These are phyloP conservation scores for Microtus oregoni DNA, from an alignment of 2,113 vertebrate genomes.

Conservation along the genomic window DNA sequence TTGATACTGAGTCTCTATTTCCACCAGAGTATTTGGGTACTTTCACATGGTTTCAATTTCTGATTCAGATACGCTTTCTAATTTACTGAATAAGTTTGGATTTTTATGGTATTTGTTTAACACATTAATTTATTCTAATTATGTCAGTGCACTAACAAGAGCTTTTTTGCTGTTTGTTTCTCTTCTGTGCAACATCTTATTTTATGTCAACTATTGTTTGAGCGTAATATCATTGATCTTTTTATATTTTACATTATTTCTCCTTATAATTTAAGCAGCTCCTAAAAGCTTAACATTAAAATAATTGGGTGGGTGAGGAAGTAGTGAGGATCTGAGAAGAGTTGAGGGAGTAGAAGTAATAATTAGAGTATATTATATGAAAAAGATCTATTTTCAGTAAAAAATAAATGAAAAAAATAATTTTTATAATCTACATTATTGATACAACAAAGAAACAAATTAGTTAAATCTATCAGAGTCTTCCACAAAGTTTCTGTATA, in stretches of 20 bases:
- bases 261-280: neutral
- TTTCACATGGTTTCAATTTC: neutral
- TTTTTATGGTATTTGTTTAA: neutral
- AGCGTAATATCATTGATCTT: neutral
- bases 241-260: neutral
- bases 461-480: neutral
- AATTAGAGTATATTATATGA: neutral
- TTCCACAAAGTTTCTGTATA: neutral
- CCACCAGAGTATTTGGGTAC: neutral
- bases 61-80: conserved; percentile 3
- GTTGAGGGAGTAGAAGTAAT: neutral
- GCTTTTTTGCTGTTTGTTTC: neutral
- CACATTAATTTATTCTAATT: neutral
- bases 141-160: neutral
- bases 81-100: neutral
- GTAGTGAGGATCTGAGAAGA: neutral
- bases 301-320: neutral
- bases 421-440: neutral
- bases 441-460: neutral
- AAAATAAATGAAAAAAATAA: neutral
- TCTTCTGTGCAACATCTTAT: neutral
- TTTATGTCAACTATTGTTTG: neutral
- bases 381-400: neutral
- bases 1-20: neutral
- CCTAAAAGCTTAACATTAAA: neutral